Evolutionary conservation across 2,888 invertebrate genomes (phyloP).

Genomic region (Cotesia congregata): DNA sequence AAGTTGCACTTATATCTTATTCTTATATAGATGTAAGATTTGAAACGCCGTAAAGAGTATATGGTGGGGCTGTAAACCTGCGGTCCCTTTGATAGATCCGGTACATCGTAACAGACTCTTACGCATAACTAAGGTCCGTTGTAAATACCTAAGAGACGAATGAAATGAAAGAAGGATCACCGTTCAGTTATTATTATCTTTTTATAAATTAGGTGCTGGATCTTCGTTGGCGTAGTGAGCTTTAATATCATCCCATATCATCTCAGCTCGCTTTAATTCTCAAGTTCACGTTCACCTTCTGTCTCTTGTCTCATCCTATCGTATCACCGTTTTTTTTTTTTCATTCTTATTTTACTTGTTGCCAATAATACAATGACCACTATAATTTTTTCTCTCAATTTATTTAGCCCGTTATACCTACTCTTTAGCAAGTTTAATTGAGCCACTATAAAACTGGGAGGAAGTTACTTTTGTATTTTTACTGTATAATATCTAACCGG

Average conservation of each 20-base stretch:
- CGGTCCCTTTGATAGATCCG: constrained; percentile 65
- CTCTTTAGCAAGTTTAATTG: constrained; percentile 52
- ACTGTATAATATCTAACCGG: constrained; percentile 10
- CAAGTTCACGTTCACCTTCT: neutral
- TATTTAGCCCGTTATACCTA: neutral
- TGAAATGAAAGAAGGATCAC: constrained; percentile 13
- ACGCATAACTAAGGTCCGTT: constrained; percentile 43
- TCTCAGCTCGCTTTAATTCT: constrained; percentile 17
- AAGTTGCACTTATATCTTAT: constrained; percentile 31
- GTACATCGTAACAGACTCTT: constrained; percentile 48
- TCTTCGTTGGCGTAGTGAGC: constrained; percentile 12
- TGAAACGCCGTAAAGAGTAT: constrained; percentile 65
- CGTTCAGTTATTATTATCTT: constrained; percentile 35
- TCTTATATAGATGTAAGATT: constrained; percentile 65
- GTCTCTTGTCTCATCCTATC: too few relatives aligned
- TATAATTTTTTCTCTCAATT: constrained; percentile 14
- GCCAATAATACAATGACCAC: constrained; percentile 31
- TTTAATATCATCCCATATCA: neutral
- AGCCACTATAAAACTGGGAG: constrained; percentile 52
- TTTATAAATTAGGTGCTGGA: constrained; percentile 43
- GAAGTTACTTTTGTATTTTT: constrained; percentile 18
- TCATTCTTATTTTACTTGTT: constrained; percentile 30
- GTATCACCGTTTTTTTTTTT: neutral
- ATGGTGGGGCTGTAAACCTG: constrained; percentile 59
- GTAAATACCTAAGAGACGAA: constrained; percentile 59